phyloP scores from a whole-genome alignment of 2,888 invertebrate species.

The Luperina testacea region DNA sequence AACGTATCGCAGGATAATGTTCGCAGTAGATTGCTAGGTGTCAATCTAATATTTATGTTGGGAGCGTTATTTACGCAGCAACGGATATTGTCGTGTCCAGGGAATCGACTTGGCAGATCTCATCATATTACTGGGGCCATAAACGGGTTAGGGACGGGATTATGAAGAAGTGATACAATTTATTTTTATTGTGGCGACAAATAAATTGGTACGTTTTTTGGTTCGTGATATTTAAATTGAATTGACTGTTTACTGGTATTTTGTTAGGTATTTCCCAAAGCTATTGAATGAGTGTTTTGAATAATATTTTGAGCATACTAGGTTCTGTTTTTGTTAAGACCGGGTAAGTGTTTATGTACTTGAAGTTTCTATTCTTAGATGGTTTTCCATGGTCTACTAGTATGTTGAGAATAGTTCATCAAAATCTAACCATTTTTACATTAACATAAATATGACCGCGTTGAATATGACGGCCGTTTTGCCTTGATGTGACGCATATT shows the following conservation, averaged over 20 bases:
- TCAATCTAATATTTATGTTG: constrained; percentile 83
- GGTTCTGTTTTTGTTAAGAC: neutral
- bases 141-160: constrained; percentile 72
- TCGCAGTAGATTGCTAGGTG: constrained; percentile 78
- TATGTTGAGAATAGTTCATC: neutral
- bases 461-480: neutral
- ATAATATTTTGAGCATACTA: constrained; percentile 19
- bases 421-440: neutral
- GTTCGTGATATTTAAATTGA: constrained; percentile 60
- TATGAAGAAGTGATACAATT: constrained; percentile 67
- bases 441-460: neutral
- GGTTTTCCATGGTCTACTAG: neutral
- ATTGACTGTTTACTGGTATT: constrained; percentile 46
- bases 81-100: constrained; percentile 79
- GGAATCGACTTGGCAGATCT: constrained; percentile 74
- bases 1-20: constrained; percentile 72
- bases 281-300: constrained; percentile 33
- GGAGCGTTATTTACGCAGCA: constrained; percentile 74
- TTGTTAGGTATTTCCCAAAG: constrained; percentile 14
- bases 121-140: constrained; percentile 73
- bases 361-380: neutral
- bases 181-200: constrained; percentile 66
- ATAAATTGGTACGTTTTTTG: constrained; percentile 60
- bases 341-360: neutral
- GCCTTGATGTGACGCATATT: neutral